Evolutionary conservation across 2,113 vertebrate genomes (phyloP), one percentile per base, ranked within the genome.

Genomic region (Chaenogobius annularis): DNA sequence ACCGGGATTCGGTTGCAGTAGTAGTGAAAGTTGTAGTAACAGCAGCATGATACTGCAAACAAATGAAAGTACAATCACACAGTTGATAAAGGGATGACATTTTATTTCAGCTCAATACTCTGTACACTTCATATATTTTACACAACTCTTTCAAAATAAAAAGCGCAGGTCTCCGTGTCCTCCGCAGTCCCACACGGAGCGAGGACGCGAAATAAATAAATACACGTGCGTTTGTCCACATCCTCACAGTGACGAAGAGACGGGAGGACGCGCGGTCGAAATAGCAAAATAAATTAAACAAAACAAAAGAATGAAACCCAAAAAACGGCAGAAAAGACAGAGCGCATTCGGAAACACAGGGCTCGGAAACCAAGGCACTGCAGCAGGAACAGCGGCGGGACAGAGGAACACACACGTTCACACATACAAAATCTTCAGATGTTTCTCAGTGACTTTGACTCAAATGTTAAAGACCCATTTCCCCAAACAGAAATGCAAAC

Each of bases 311-410:
- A 59, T 69, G 4, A 68, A 58, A 13, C 20, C 55, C 9, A 11
- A 35, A 31, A 11, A 35, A 31, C 58, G 79, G 70, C 73, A 77
- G 59, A 63, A 78, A 61, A 80, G 78, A 70, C 73, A 80, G 78
- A 35, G 23, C 77, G 66, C 66, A 67, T 44, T 61, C 15, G 62
- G 50, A 84, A 71, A 74, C 77, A 54, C 75, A 78, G 70, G 80
- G 69, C 82, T 81, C 78, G 72, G 62, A 79, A 91, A 87, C 85
- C 80, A 88, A 94, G 92, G 92, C 93, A 93, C 91, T 92, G 91
- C 86, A 90, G 90, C 85, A 83, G 86, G 77, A 83, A 90, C 69
- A 83, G 82, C 63, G 75, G 35, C 20, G 55, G 59, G 40, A 50
- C 37, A 43, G 14, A 5, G 43, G 52, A n/a, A 13, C 66, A 8